Evolutionary conservation across 2,113 vertebrate genomes (phyloP).

Genomic region (Nansenia antarctica): DNA sequence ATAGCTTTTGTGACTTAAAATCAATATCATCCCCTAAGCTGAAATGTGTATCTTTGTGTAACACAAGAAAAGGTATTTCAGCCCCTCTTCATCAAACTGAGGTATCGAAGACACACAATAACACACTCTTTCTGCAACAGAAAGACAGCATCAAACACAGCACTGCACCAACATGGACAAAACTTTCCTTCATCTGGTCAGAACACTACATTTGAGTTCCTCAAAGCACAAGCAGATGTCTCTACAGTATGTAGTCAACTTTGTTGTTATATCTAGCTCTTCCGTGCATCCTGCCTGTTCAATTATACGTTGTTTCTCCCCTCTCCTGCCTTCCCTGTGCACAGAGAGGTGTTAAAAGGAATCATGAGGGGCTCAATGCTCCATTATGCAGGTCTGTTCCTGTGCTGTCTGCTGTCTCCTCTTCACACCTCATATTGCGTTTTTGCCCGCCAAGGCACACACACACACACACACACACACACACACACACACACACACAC

Average conservation of each 20-base stretch:
- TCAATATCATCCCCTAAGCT: slow-evolving; percentile 69
- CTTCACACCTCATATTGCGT: slow-evolving; percentile 98
- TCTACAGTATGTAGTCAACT: slow-evolving; percentile 36
- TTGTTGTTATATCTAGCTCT: slow-evolving; percentile 58
- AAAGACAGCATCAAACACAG: not conserved
- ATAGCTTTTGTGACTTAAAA: slow-evolving; percentile 65
- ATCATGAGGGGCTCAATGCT: slow-evolving; percentile 75
- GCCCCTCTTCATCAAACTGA: slow-evolving; percentile 55
- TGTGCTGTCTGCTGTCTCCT: slow-evolving; percentile 85
- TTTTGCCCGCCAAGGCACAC: slow-evolving; percentile 76
- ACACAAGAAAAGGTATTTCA: slow-evolving; percentile 67
- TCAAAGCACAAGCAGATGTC: slow-evolving; percentile 58
- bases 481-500: slow-evolving; percentile 15
- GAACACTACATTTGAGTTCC: not conserved
- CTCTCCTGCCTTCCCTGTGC: slow-evolving; percentile 75
- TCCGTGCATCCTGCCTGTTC: slow-evolving; percentile 76
- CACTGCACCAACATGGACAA: not conserved
- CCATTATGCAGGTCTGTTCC: slow-evolving; percentile 96
- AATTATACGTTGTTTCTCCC: slow-evolving; percentile 82
- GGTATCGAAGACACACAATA: not conserved
- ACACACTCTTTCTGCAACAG: not conserved
- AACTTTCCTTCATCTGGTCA: not conserved
- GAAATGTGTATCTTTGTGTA: slow-evolving; percentile 57
- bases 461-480: slow-evolving; percentile 2
- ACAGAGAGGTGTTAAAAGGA: slow-evolving; percentile 90